Evolutionary conservation across 1,140 invertebrate genomes (phyloP), one percentile per base, ranked within the genome.

Genomic region (Grapholita molesta): DNA sequence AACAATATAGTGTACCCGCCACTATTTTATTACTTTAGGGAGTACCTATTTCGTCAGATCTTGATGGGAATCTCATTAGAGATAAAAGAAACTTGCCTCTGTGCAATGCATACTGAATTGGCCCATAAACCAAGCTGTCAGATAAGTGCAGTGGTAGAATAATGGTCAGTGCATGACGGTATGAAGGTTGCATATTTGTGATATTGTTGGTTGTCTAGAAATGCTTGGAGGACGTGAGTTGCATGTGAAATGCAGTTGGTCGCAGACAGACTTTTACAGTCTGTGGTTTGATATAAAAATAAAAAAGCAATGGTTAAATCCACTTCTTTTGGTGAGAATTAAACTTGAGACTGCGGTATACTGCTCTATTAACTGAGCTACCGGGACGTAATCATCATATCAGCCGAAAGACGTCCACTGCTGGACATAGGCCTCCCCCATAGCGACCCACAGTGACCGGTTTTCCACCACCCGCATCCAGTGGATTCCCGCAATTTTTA

Each of bases 11-110:
- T 73, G 72, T 75, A 70, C 76, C 33, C 33, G 33, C 78, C 72
- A 86, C 77, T 86, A 83, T 80, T 89, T 88, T 91, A 89, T 91
- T 90, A 84, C 87, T 89, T 88, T 81, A 85, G 88, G 88, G 88
- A 88, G 79, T 71, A 74, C 70, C 70, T 74, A 77, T 21, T 83
- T n/a, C 81, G 78, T 73, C 70, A 71, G 71, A 69, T 84, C 74
- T 73, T 78, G 84, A 85, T 85, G 79, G 85, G 85, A 84, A 89
- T 89, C 86, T 88, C 84, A 86, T 88, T 89, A 85, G 70, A 89
- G 89, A 89, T 91, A 89, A 86, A 89, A 88, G 86, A 83, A 88
- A 86, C 79, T 84, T 75, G 72, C 76, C 67, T 75, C 74, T 78
- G 74, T 76, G 78, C 82, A 82, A 84, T 86, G 87, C 85, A 88